Evolutionary conservation across 2,888 invertebrate species (phyloP), one percentile per base, ranked within the genome.

Genomic region (Trichacis sp.): DNA sequence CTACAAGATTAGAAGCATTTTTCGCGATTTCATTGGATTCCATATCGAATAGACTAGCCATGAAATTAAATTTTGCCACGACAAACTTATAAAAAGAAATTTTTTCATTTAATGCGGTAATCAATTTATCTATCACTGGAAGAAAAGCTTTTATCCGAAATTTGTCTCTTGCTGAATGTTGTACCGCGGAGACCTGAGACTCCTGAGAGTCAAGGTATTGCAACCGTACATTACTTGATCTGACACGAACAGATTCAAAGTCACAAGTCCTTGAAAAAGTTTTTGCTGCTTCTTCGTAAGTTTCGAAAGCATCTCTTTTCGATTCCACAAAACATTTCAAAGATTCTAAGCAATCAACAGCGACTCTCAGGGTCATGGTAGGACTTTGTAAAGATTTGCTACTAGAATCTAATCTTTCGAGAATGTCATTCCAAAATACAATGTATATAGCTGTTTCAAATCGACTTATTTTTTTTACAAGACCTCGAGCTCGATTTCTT

Each of bases 361-460:
- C 70, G n/a, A 69, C 72, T 61, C 67, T 36, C 64, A 71, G 61
- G 68, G 69, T 53, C 65, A 72, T 69, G 64, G 68, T 61, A 20
- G 51, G 33, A 43, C 48, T 45, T 45, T 52, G 52, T 29, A 52
- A 30, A n/a, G 20, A 29, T 46, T 47, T 19, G 40, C 24, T 60
- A 5, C 47, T 47, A 12, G 53, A 18, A 49, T 53, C 17, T 45
- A 63, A 69, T 66, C 69, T 60, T 61, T 72, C 65, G 54, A 72
- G 68, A 51, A 72, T 68, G 12, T 69, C 65, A 58, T 73, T 68
- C 63, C 69, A 72, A 71, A 72, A 66, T 40, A 75, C 77, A 14
- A 84, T 59, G 85, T 72, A 86, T 85, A 83, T 61, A 49, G 63
- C 68, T 12, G 50, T 69, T 67, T 71, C 69, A 20, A 72, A 51